Evolutionary conservation across 2,797 vertebrate species (phyloP).

Genomic region (Furcifer pardalis): DNA sequence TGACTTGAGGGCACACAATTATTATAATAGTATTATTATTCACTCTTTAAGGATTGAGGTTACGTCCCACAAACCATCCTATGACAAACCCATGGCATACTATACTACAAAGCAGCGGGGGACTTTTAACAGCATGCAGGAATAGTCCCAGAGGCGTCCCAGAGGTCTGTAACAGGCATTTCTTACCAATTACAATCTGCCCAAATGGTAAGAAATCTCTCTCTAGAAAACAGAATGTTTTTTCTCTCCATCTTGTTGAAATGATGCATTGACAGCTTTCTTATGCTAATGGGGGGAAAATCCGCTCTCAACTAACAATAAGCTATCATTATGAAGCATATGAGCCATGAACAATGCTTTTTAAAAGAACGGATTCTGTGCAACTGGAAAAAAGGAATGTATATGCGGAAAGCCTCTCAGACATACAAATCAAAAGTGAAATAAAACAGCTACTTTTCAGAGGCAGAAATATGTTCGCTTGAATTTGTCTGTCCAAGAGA

Average conservation of each 20-base stretch:
- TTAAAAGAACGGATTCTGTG: no score
- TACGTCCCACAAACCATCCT: not conserved
- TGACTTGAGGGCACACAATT: no score
- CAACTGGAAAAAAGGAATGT: not conserved
- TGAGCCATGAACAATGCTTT: not conserved
- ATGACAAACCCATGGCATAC: not conserved
- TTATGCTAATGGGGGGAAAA: not conserved
- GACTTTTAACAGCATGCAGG: not conserved
- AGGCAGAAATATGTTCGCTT: no score
- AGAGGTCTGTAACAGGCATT: not conserved
- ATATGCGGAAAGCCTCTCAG: not conserved
- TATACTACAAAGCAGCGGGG: not conserved
- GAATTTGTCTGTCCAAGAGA: no score
- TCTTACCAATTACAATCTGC: not conserved
- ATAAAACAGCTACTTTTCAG: no score
- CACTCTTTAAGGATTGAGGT: no score
- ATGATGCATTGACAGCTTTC: not conserved
- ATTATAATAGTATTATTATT: no score
- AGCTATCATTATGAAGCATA: not conserved
- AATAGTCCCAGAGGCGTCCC: not conserved
- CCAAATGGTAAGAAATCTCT: not conserved
- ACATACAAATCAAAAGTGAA: no score
- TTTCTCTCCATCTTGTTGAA: not conserved
- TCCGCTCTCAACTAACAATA: not conserved
- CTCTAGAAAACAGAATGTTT: not conserved